Evolutionary conservation across 1,140 invertebrate genomes (phyloP), one percentile per base, ranked within the genome.

Genomic region (Mylabris phalerata): DNA sequence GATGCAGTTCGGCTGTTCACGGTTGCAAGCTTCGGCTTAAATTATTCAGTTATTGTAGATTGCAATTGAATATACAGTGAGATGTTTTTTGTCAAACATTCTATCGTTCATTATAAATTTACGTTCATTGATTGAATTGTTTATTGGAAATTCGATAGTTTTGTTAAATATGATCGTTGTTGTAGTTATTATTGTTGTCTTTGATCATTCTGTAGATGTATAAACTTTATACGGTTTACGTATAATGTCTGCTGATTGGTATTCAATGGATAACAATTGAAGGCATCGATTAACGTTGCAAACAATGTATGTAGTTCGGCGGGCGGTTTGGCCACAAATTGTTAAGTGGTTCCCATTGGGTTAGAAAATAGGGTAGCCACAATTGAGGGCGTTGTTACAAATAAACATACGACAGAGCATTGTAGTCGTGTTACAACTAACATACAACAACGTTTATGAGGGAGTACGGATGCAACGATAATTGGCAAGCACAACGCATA

Each of bases 281-380:
- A 54, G 19, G 44, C 51, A 54, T 54, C 51, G 51, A 54, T 54
- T 54, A 54, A 54, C 51, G 51, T 54, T 54, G 42, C 51, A 54
- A 54, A 54, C 51, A 54, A 54, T 54, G 51, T 54, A 54, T 54
- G 51, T 54, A 54, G 51, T 54, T 54, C 51, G 46, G 51, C 32
- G 51, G 51, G 51, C 32, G 51, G 51, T 54, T 54, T 45, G 19
- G 43, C 56, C 56, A 46, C 56, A 58, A 58, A 58, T 58, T 50
- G 56, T 58, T 58, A 58, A 58, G 56, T 58, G 49, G 43, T 46
- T 58, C 56, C 49, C 56, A 58, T 41, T 51, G 56, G 56, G 46
- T 46, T 51, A 58, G 56, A 58, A 58, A 58, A 58, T 58, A 49
- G 55, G 55, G 13, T 54, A 54, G 48, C 55, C 55, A 57, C 55